Percentiles rank a stretch among this genome's conserved stretches.
Conservation (phyloP, 2,113 vertebrate species). For the Vombatus ursinus region DNA sequence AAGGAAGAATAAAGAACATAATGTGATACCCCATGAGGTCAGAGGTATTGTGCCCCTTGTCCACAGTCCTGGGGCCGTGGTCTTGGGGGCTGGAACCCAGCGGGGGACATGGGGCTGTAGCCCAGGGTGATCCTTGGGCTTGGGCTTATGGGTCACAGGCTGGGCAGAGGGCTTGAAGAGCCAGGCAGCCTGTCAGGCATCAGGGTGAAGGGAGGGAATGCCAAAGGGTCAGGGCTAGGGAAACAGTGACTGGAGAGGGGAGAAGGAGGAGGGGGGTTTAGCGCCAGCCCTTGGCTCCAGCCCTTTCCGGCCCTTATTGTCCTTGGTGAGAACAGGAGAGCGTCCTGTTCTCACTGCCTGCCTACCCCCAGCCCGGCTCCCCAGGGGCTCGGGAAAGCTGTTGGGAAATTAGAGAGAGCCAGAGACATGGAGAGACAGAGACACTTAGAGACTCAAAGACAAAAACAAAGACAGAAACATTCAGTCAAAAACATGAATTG, state of each 20-base stretch:
- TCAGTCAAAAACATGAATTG: slow-evolving; percentile 32
- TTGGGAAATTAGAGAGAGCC: slow-evolving; percentile 67
- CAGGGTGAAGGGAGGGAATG: background rate
- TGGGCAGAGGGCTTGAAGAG: background rate
- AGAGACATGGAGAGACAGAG: slow-evolving; percentile 69
- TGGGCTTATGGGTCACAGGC: background rate
- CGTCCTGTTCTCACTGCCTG: slow-evolving; percentile 69
- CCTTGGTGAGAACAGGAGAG: slow-evolving; percentile 79
- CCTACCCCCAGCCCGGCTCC: slow-evolving; percentile 50
- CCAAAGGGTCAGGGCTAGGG: slow-evolving; percentile 13
- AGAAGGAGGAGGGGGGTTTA: slow-evolving; percentile 34
- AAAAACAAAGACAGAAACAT: slow-evolving; percentile 39
- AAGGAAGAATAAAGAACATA: background rate
- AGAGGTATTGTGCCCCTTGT: background rate
- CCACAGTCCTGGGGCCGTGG: background rate
- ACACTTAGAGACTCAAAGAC: slow-evolving; percentile 63
- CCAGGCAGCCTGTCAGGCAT: background rate
- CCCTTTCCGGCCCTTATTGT: slow-evolving; percentile 77
- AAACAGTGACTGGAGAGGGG: slow-evolving; percentile 39
- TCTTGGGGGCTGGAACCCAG: background rate
- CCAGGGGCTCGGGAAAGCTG: slow-evolving; percentile 69
- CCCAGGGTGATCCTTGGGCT: background rate
- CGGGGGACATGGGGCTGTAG: background rate
- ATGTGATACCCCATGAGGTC: background rate
- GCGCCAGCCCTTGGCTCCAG: slow-evolving; percentile 71